Base-by-base conservation (phyloP, 2,888 invertebrate genomes). In the Coelopa pilipes region DNA sequence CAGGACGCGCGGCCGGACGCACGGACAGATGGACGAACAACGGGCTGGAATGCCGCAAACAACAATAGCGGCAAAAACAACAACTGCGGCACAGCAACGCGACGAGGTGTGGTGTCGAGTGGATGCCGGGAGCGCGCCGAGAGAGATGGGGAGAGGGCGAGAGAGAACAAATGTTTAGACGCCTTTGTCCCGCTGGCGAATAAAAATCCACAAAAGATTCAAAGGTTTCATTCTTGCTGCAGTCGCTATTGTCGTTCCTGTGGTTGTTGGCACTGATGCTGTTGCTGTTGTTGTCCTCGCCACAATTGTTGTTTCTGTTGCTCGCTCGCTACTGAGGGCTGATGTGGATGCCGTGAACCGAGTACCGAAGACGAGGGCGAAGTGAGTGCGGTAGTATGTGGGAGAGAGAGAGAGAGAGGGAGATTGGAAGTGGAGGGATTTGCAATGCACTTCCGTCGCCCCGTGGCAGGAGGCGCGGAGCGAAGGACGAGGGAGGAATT, bases 131-230 rank as follows among this genome's bases (percentile, higher is more conserved):
- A 34, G 34, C 34, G 7, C 7, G 34, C 4, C 2, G 7, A 34
- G 34, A 34, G 7, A 34, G 7, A 34, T 34, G 7, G 7, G 7
- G 34, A 34, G 34, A 34, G 34, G 34, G 34, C 34, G 34, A 34
- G 34, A 2, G 75, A 66, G 75, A 70, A 80, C 79, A 80, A 82
- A 81, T 83, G 82, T 80, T 82, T 80, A 79, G 80, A 78, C 80
- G 78, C 80, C 62, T 81, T 79, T 77, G 77, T 80, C 78, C 80
- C 75, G 47, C 12, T 60, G 55, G 67, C 12, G 53, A 53, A 68
- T 24, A 65, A 65, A 70, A 65, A 47, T 46, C 15, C 45, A 74
- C 49, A 53, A 70, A 47, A 46, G 59, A 66, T 53, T 55, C 73
- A 76, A 75, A 78, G 24, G 67, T 15, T 53, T 67, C 34, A 11